A percentile compares a stretch with the other conserved stretches of the same genome.
Evolutionary conservation across 2,797 vertebrate species (phyloP).

Genomic region (Psittacula derbiana): DNA sequence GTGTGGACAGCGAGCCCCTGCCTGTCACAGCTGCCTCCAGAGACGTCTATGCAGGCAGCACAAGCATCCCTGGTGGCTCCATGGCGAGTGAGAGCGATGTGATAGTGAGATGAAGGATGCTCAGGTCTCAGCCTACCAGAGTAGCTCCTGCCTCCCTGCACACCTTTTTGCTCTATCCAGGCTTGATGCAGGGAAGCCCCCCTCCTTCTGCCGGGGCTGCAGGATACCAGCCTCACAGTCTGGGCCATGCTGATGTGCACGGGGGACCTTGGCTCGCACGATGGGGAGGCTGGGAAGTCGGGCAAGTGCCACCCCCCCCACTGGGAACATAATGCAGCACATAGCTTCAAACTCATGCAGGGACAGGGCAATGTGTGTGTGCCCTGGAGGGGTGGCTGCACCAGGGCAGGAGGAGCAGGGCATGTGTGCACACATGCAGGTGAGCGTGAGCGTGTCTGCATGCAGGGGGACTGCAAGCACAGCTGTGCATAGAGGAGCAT

Average conservation of each 20-base stretch:
- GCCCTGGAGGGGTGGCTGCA: rapidly evolving
- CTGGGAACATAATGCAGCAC: background rate
- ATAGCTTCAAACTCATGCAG: rapidly evolving
- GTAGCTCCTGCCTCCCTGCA: background rate
- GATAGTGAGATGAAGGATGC: rapidly evolving
- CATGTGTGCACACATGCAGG: background rate
- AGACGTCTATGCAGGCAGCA: rapidly evolving
- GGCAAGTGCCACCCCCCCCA: background rate
- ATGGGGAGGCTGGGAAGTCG: background rate
- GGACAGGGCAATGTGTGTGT: rapidly evolving
- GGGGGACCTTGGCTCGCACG: background rate
- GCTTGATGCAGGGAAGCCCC: rapidly evolving
- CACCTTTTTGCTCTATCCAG: background rate
- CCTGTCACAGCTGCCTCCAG: background rate
- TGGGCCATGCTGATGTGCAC: background rate
- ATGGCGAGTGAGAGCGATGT: background rate
- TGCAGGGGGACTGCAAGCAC: background rate
- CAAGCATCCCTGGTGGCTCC: background rate
- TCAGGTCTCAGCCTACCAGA: background rate
- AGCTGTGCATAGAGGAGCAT: background rate
- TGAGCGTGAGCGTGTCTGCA: background rate
- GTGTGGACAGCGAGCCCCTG: background rate
- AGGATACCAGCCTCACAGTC: background rate
- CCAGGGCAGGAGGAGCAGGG: rapidly evolving
- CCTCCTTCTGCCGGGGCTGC: background rate